These are phyloP conservation scores for Sclerodermus sp. DNA, from an alignment of 2,888 invertebrate genomes.

Conservation along the genomic window DNA sequence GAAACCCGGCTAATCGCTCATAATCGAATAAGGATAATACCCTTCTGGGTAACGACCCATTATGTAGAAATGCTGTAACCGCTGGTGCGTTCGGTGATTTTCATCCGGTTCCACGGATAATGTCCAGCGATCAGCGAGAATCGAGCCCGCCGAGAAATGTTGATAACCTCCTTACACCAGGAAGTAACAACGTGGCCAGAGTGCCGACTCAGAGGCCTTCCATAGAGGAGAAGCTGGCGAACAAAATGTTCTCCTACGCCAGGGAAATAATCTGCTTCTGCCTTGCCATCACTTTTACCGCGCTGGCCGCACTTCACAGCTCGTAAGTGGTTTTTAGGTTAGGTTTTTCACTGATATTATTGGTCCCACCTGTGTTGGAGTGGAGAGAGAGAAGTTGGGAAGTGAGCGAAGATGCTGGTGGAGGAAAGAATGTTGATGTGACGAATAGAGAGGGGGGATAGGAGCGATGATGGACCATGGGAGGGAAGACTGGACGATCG, in stretches of 20 bases:
- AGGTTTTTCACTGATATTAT: no score
- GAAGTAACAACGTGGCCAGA: conserved; percentile 47
- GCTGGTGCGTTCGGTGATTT: background rate
- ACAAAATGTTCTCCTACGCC: conserved; percentile 65
- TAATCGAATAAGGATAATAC: conserved; percentile 24
- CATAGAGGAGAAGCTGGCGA: conserved; percentile 41
- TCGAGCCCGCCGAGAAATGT: conserved; percentile 44
- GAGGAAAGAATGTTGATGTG: no score
- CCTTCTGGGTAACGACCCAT: background rate
- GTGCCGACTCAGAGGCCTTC: conserved; percentile 28
- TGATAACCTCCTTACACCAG: conserved; percentile 42
- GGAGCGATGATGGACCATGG: no score
- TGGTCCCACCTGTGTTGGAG: no score
- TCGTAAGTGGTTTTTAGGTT: conserved; percentile 62
- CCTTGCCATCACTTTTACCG: conserved; percentile 66
- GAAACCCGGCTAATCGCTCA: conserved; percentile 22
- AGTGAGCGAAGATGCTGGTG: no score
- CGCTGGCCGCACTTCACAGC: conserved; percentile 72
- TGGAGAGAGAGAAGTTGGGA: no score
- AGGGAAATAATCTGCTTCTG: conserved; percentile 69
- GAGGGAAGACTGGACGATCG: no score
- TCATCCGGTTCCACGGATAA: conserved; percentile 33
- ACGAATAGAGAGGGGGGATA: no score
- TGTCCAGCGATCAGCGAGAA: conserved; percentile 44
- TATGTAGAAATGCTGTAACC: conserved; percentile 24